phyloP scores from a whole-genome alignment of 1,140 invertebrate genomes.

The Calliphora vicina region DNA sequence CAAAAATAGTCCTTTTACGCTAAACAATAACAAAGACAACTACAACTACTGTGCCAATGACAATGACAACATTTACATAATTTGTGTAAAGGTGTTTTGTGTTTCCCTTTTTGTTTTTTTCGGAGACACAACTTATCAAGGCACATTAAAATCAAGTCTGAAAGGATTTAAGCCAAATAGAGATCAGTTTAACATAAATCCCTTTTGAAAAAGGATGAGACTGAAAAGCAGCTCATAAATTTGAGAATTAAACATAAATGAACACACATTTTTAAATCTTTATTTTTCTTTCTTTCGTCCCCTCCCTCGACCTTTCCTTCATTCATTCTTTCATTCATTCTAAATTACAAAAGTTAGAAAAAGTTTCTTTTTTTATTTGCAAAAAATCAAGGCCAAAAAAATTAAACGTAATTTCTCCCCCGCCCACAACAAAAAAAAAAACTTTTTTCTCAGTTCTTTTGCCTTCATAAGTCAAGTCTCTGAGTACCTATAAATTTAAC shows the following conservation, averaged over 20 bases:
- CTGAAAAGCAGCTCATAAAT: background rate
- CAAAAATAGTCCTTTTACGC: background rate
- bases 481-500: constrained; percentile 6
- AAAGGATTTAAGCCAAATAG: background rate
- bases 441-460: background rate
- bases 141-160: background rate
- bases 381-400: background rate
- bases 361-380: background rate
- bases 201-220: background rate
- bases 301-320: background rate
- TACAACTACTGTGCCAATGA: background rate
- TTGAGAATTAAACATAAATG: background rate
- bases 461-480: constrained; percentile 8
- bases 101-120: background rate
- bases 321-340: background rate
- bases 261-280: background rate
- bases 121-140: background rate
- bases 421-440: background rate
- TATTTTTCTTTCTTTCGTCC: background rate
- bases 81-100: background rate
- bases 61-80: background rate
- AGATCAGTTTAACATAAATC: background rate
- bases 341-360: background rate
- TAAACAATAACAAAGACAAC: background rate
- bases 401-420: background rate